Evolutionary conservation across 2,113 vertebrate species (phyloP).

Genomic region (Eulacestoma nigropectus): DNA sequence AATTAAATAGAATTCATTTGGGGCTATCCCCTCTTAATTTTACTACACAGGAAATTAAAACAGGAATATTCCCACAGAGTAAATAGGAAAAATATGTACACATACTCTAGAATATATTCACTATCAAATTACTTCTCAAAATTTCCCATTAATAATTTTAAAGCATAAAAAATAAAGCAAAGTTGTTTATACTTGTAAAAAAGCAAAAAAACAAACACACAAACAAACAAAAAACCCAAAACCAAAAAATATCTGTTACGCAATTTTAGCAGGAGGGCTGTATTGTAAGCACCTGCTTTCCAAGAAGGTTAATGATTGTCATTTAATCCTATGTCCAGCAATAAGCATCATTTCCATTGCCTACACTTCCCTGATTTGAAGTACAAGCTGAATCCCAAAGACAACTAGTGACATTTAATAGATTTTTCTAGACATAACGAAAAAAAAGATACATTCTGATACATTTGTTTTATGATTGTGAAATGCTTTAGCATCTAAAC

Average conservation of each 20-base stretch:
- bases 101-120: background rate
- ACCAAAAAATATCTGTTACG: background rate
- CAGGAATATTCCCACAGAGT: background rate
- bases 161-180: background rate
- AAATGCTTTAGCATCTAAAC: background rate
- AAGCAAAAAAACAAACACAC: background rate
- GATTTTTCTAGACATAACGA: background rate
- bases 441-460: background rate
- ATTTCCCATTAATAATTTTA: background rate
- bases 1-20: background rate
- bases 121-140: background rate
- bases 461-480: background rate
- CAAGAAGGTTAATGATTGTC: background rate
- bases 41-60: background rate
- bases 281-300: background rate
- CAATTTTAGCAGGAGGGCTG: background rate
- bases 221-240: background rate
- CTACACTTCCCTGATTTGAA: background rate
- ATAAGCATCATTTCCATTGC: background rate
- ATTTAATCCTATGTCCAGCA: background rate
- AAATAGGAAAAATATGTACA: background rate
- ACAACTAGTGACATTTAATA: background rate
- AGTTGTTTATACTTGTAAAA: background rate
- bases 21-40: background rate
- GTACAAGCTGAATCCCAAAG: background rate